phyloP scores from a whole-genome alignment of 2,113 vertebrate species.

The Perccottus glenii region DNA sequence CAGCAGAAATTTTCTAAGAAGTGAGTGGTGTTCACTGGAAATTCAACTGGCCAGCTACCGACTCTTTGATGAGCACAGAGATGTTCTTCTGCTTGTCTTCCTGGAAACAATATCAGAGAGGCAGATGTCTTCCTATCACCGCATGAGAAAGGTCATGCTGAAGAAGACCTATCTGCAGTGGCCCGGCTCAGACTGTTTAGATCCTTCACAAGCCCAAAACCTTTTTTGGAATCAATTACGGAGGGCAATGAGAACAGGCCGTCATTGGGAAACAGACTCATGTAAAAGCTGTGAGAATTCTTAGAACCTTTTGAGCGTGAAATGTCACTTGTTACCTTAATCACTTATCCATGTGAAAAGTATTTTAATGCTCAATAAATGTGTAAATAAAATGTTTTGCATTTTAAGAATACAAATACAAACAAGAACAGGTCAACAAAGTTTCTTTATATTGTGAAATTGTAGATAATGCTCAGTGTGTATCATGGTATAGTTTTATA shows the following conservation, averaged over 20 bases:
- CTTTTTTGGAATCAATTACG: constrained; percentile 87
- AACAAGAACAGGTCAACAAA: constrained; percentile 5
- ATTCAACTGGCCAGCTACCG: constrained; percentile 89
- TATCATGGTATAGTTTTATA: not conserved
- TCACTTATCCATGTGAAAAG: not conserved
- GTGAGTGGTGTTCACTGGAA: constrained; percentile 87
- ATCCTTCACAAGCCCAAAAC: constrained; percentile 69
- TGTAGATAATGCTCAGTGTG: not conserved
- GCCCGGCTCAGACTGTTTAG: constrained; percentile 72
- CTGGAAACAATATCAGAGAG: constrained; percentile 82
- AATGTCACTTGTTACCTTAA: constrained; percentile 46
- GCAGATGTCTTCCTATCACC: constrained; percentile 83
- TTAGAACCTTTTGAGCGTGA: constrained; percentile 29
- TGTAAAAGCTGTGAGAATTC: not conserved
- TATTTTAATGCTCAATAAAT: not conserved
- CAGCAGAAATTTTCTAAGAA: constrained; percentile 83
- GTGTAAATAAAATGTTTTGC: constrained; percentile 6
- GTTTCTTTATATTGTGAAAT: not conserved
- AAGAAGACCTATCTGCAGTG: constrained; percentile 87
- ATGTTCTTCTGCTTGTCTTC: constrained; percentile 86
- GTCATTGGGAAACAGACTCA: constrained; percentile 42
- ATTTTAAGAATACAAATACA: not conserved
- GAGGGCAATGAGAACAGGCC: constrained; percentile 73
- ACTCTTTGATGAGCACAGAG: constrained; percentile 85
- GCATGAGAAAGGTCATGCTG: constrained; percentile 87